A percentile compares a stretch with the other conserved stretches of the same genome.
phyloP scores from a whole-genome alignment of 2,888 invertebrate genomes.

The Ennomos quercinarius region DNA sequence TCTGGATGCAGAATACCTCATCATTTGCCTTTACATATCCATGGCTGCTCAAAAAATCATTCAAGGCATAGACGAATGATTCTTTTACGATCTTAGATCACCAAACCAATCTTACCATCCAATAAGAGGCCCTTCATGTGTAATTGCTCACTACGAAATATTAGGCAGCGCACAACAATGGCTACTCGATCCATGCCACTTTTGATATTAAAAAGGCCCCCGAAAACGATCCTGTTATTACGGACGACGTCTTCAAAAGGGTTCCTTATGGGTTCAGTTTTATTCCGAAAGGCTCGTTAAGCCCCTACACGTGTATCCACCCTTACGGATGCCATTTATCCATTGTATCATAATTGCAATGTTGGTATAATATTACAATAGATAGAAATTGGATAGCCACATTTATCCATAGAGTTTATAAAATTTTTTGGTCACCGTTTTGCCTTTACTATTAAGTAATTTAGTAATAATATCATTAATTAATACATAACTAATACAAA shows the following conservation, averaged over 20 bases:
- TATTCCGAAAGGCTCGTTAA: slow-evolving; percentile 14
- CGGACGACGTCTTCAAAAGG: slow-evolving; percentile 24
- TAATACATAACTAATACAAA: too few relatives aligned
- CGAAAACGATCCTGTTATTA: slow-evolving; percentile 23
- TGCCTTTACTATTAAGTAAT: too few relatives aligned
- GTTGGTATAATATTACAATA: slow-evolving; percentile 22
- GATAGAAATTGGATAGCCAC: slow-evolving; percentile 18
- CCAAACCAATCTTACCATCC: not conserved
- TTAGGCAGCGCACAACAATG: slow-evolving; percentile 5
- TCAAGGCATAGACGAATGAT: too few relatives aligned
- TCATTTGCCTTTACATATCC: too few relatives aligned
- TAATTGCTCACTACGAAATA: slow-evolving; percentile 7
- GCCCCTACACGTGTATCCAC: slow-evolving; percentile 18
- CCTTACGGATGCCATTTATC: slow-evolving; percentile 9
- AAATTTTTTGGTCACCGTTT: too few relatives aligned
- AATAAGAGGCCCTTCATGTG: slow-evolving; percentile 13
- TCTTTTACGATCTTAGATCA: too few relatives aligned
- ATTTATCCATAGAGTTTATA: not conserved
- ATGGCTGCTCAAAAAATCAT: too few relatives aligned
- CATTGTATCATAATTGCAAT: slow-evolving; percentile 1
- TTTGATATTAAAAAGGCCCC: slow-evolving; percentile 14
- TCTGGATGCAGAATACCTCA: too few relatives aligned
- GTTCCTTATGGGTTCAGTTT: slow-evolving; percentile 24
- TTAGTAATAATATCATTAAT: too few relatives aligned
- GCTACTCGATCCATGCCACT: slow-evolving; percentile 14